Percentiles rank a stretch among this genome's conserved stretches.
Evolutionary conservation across 2,113 vertebrate genomes (phyloP).

Genomic region (Tor tambroides): DNA sequence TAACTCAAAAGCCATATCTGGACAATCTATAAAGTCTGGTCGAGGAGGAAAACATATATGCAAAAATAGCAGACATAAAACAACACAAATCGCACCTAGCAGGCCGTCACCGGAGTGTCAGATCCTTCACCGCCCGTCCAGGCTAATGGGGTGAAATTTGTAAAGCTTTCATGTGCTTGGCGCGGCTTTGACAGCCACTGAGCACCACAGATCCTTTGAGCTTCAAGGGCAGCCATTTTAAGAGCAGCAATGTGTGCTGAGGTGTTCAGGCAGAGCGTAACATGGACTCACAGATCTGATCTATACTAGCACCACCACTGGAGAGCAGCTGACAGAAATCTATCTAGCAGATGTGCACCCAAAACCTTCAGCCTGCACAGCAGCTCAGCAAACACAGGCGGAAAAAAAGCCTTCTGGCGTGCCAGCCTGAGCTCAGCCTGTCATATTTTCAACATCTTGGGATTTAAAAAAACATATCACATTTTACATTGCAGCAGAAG

Average conservation of each 20-base stretch:
- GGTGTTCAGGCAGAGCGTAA: constrained; percentile 85
- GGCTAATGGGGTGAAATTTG: constrained; percentile 87
- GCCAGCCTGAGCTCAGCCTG: constrained; percentile 61
- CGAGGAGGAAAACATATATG: constrained; percentile 49
- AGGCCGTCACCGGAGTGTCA: constrained; percentile 39
- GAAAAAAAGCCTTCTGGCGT: constrained; percentile 55
- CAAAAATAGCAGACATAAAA: background rate
- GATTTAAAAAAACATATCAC: constrained; percentile 49
- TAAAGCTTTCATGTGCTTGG: constrained; percentile 87
- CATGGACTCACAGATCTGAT: constrained; percentile 91
- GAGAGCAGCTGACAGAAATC: constrained; percentile 80
- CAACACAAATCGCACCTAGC: constrained; percentile 55
- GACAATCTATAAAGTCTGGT: constrained; percentile 59
- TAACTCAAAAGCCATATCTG: constrained; percentile 72
- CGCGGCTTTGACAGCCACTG: constrained; percentile 81
- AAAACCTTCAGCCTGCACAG: constrained; percentile 65
- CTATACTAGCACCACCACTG: too few relatives aligned
- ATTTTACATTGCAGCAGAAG: constrained; percentile 3
- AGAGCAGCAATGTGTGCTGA: constrained; percentile 77
- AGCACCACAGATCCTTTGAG: constrained; percentile 91
- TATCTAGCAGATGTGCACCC: constrained; percentile 78
- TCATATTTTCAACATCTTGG: constrained; percentile 64
- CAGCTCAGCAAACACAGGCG: constrained; percentile 73
- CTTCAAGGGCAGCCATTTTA: constrained; percentile 98
- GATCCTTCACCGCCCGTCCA: constrained; percentile 64